These are phyloP conservation scores for Reinhardtius hippoglossoides DNA, from an alignment of 2,113 vertebrate genomes.

Conservation along the genomic window DNA sequence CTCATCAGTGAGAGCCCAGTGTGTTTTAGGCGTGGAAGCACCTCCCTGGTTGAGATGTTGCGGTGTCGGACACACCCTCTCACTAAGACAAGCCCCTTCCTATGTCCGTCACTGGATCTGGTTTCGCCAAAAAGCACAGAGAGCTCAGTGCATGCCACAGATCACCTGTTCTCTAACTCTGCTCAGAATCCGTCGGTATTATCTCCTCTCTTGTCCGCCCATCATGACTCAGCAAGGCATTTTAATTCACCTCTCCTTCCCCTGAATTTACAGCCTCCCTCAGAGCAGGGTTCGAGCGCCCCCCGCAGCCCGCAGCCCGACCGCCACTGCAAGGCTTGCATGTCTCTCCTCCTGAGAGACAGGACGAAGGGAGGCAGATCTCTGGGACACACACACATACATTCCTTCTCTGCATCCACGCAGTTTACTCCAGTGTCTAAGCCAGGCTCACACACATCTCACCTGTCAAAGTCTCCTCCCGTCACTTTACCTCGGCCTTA, in stretches of 20 bases:
- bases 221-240: constrained; percentile 59
- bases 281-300: constrained; percentile 21
- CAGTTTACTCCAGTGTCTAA: constrained; percentile 24
- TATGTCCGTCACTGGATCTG: constrained; percentile 27
- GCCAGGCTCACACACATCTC: constrained; percentile 25
- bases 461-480: constrained; percentile 20
- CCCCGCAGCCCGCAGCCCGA: constrained; percentile 13
- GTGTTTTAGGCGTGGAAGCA: constrained; percentile 64
- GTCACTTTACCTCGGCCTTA: constrained; percentile 12
- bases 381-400: constrained; percentile 22
- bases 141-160: constrained; percentile 8
- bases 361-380: constrained; percentile 46
- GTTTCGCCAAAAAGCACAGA: constrained; percentile 22
- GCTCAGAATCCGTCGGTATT: constrained; percentile 34
- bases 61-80: constrained; percentile 50
- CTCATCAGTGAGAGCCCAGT: constrained; percentile 37
- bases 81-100: constrained; percentile 20
- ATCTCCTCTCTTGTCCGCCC: constrained; percentile 22
- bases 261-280: constrained; percentile 49
- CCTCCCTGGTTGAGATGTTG: constrained; percentile 65
- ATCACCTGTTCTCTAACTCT: constrained; percentile 15
- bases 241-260: constrained; percentile 45
- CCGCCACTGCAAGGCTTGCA: constrained; percentile 46
- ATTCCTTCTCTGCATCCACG: not conserved
- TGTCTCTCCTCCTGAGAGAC: constrained; percentile 40